Conservation (phyloP, 1,140 invertebrate genomes). For the Berghia stephanieae region DNA sequence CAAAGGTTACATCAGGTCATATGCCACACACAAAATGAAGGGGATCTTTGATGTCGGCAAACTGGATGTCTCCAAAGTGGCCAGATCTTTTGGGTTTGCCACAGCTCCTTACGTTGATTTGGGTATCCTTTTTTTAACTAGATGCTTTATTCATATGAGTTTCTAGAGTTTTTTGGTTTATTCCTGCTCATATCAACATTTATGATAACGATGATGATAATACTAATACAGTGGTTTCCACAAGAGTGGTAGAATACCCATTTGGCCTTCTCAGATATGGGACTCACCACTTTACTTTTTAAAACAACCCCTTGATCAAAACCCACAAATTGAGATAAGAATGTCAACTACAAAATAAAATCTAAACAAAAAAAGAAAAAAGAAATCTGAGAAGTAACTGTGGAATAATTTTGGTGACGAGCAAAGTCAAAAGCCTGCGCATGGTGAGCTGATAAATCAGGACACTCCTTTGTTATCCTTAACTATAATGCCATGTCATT, state of each 20-base stretch:
- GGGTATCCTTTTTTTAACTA: slow-evolving; percentile 68
- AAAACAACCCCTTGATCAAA: too few relatives aligned
- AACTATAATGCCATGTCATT: too few relatives aligned
- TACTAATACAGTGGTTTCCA: slow-evolving; percentile 5
- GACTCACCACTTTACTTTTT: not conserved
- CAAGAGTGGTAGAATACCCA: not conserved
- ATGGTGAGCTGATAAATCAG: too few relatives aligned
- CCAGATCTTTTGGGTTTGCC: slow-evolving; percentile 93
- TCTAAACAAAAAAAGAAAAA: too few relatives aligned
- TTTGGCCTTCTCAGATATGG: not conserved
- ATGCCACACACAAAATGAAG: slow-evolving; percentile 96
- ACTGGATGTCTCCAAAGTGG: slow-evolving; percentile 86
- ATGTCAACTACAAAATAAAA: too few relatives aligned
- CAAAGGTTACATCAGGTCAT: slow-evolving; percentile 94
- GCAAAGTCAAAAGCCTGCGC: too few relatives aligned
- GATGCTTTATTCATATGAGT: not conserved
- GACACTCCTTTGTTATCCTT: too few relatives aligned
- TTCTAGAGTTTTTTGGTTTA: not conserved
- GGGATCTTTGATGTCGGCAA: slow-evolving; percentile 94
- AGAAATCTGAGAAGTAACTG: too few relatives aligned
- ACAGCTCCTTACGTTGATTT: slow-evolving; percentile 93
- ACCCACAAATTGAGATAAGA: too few relatives aligned
- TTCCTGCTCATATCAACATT: not conserved
- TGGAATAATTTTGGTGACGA: too few relatives aligned
- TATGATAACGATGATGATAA: slow-evolving; percentile 1